Percentiles rank a stretch among this genome's conserved stretches.
Conservation (phyloP, 1,140 invertebrate species). For the Pachypeltis micranthus region DNA sequence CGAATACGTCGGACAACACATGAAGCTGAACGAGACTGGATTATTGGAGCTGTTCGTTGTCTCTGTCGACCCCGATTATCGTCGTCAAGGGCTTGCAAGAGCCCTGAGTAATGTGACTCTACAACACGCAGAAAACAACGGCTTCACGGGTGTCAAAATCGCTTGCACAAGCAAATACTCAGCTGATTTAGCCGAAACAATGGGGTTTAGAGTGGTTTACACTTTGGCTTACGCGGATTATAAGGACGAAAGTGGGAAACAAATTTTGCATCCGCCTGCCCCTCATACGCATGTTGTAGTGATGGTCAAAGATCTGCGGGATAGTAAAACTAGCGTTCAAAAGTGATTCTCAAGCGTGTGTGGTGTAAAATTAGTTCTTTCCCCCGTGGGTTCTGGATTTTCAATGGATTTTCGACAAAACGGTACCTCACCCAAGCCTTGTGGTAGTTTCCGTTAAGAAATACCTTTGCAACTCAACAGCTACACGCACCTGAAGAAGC, state of each 20-base stretch:
- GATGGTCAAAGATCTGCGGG: background rate
- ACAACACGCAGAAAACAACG: background rate
- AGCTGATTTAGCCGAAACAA: background rate
- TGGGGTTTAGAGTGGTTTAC: background rate
- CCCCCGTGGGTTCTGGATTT: too few species aligned
- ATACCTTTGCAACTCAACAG: too few species aligned
- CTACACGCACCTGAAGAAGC: too few species aligned
- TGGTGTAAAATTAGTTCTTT: too few species aligned
- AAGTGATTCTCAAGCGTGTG: too few species aligned
- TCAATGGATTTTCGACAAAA: too few species aligned
- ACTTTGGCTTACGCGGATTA: background rate
- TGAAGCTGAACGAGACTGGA: background rate
- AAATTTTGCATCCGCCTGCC: background rate
- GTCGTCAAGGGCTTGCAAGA: background rate
- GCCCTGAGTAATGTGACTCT: background rate
- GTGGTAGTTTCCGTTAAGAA: too few species aligned
- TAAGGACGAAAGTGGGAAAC: background rate
- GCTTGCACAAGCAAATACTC: conserved; percentile 11
- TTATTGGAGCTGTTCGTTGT: background rate
- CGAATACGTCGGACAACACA: background rate
- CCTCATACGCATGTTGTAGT: background rate
- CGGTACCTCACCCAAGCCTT: too few species aligned
- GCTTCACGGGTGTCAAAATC: background rate
- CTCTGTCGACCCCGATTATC: background rate
- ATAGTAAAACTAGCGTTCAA: too few species aligned